Conservation (phyloP, 1,140 invertebrate genomes). For the Lasioglossum albipes region DNA sequence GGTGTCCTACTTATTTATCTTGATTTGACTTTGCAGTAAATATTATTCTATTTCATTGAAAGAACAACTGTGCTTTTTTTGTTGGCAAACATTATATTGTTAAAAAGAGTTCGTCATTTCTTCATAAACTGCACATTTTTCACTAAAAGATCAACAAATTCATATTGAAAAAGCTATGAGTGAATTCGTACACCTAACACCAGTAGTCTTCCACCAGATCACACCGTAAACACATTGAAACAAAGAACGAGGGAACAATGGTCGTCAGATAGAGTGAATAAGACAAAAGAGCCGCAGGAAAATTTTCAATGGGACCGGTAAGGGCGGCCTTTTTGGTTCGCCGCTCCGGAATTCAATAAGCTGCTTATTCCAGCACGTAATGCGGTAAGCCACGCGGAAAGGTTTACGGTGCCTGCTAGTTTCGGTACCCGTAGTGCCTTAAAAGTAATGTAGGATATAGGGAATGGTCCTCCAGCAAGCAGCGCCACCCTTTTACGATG, state of each 20-base stretch:
- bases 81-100: no score
- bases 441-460: conserved; percentile 60
- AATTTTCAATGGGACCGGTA: conserved; percentile 28
- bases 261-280: conserved; percentile 9
- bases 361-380: conserved; percentile 62
- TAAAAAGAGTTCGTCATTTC: no score
- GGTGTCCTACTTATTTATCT: no score
- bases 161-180: no score
- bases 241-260: background rate
- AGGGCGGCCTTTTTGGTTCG: conserved; percentile 54
- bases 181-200: no score
- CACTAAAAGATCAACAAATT: no score
- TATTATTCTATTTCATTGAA: no score
- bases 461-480: conserved; percentile 49
- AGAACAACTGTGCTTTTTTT: no score
- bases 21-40: no score
- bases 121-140: no score
- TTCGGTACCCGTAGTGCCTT: conserved; percentile 56
- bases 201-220: no score
- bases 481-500: conserved; percentile 56
- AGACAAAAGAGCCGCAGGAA: conserved; percentile 26
- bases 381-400: conserved; percentile 61
- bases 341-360: conserved; percentile 60
- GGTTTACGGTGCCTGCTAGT: conserved; percentile 62
- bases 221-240: background rate